Percentiles rank a stretch among this genome's conserved stretches.
Evolutionary conservation across 2,797 vertebrate genomes (phyloP).

Genomic region (Zalophus californianus): DNA sequence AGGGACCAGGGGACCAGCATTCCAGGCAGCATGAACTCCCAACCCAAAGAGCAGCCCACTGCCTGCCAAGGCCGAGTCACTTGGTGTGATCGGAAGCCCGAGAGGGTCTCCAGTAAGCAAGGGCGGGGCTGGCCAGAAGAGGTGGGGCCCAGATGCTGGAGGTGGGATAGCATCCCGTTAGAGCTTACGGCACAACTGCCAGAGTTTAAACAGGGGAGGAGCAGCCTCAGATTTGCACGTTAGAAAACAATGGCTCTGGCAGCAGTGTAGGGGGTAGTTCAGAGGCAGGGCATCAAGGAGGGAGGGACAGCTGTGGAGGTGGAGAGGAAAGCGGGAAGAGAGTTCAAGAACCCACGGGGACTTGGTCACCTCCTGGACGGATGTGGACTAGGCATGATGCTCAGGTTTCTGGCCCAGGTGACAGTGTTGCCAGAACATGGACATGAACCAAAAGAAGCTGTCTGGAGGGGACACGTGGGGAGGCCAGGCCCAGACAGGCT

Average conservation of each 20-base stretch:
- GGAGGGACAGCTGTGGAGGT: background rate
- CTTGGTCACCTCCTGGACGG: background rate
- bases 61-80: background rate
- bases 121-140: background rate
- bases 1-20: background rate
- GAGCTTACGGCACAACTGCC: too few relatives aligned
- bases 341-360: background rate
- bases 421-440: background rate
- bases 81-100: background rate
- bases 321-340: background rate
- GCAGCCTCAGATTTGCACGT: background rate
- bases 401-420: background rate
- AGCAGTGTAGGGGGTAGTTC: background rate
- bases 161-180: background rate
- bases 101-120: background rate
- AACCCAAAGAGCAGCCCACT: background rate
- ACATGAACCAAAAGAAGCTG: background rate
- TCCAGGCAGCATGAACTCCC: background rate
- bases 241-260: background rate
- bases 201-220: background rate
- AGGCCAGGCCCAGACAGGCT: background rate
- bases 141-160: background rate
- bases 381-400: background rate
- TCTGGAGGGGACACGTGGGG: too few relatives aligned
- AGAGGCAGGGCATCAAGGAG: background rate